These are phyloP conservation scores for Cloeon dipterum DNA, from an alignment of 2,888 invertebrate genomes.

Conservation along the genomic window DNA sequence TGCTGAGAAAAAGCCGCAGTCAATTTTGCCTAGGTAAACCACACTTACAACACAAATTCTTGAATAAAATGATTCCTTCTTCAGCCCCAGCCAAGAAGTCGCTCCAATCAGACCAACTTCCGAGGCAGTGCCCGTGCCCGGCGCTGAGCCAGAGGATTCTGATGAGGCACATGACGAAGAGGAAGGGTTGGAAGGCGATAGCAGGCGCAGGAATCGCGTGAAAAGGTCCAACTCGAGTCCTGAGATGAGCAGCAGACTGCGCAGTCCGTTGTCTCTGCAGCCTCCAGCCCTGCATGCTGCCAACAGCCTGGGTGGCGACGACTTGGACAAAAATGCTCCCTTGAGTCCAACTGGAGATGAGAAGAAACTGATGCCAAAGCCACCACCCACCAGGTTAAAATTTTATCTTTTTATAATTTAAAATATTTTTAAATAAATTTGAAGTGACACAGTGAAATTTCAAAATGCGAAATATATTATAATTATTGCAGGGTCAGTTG, in stretches of 20 bases:
- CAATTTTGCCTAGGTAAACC: too few relatives aligned
- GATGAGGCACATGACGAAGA: neutral
- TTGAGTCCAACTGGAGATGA: slow-evolving; percentile 7
- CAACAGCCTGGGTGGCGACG: too few relatives aligned
- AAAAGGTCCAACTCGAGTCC: slow-evolving; percentile 76
- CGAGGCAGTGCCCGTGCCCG: neutral
- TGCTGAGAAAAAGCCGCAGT: too few relatives aligned
- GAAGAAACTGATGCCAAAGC: slow-evolving; percentile 18
- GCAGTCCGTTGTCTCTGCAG: slow-evolving; percentile 38
- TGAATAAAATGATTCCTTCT: too few relatives aligned
- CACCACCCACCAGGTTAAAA: slow-evolving; percentile 7
- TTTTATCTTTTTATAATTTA: neutral
- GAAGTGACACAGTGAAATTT: too few relatives aligned
- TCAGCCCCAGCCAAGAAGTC: neutral
- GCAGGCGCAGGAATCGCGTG: slow-evolving; percentile 54
- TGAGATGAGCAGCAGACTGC: slow-evolving; percentile 79
- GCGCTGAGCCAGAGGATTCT: neutral
- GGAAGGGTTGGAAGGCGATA: slow-evolving; percentile 6
- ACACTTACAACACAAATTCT: too few relatives aligned
- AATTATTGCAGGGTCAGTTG: slow-evolving; percentile 63
- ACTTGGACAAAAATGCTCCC: neutral
- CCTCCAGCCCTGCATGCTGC: neutral
- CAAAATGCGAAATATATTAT: too few relatives aligned
- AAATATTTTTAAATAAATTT: neutral
- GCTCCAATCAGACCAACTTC: neutral